Percentiles rank a stretch among this genome's conserved stretches.
Evolutionary conservation across 2,888 invertebrate species (phyloP).

Genomic region (Rosalia funebris): DNA sequence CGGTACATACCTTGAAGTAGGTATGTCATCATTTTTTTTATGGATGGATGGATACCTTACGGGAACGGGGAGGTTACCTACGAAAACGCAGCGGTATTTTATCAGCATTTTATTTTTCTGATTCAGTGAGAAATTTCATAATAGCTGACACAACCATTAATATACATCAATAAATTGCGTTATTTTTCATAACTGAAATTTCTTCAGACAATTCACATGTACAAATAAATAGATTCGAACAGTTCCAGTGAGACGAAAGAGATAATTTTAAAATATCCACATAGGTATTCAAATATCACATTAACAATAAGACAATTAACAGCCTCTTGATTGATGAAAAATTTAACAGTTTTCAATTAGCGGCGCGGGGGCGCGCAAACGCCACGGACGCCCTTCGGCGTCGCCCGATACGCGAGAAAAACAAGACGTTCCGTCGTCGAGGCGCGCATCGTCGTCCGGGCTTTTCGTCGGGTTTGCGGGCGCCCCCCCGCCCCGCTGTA

Average conservation of each 20-base stretch:
- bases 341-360: slow-evolving; percentile 46
- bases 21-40: too few relatives aligned
- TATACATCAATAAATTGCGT: slow-evolving; percentile 60
- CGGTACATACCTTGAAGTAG: too few relatives aligned
- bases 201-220: slow-evolving; percentile 55
- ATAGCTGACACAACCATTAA: slow-evolving; percentile 59
- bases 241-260: slow-evolving; percentile 20
- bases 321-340: slow-evolving; percentile 56
- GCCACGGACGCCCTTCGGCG: neutral
- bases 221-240: slow-evolving; percentile 58
- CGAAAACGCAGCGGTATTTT: slow-evolving; percentile 34
- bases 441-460: slow-evolving; percentile 2
- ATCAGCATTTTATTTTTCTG: slow-evolving; percentile 47
- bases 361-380: neutral
- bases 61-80: too few relatives aligned
- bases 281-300: slow-evolving; percentile 64
- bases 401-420: neutral
- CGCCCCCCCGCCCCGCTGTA: slow-evolving; percentile 12
- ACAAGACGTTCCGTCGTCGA: neutral
- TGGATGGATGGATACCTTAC: too few relatives aligned
- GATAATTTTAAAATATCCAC: slow-evolving; percentile 59
- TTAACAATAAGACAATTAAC: slow-evolving; percentile 61
- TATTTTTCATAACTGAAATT: slow-evolving; percentile 54
- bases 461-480: neutral
- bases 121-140: slow-evolving; percentile 54